These are phyloP conservation scores for Lepilemur ruficaudatus DNA, from an alignment of 2,797 vertebrate species.

Conservation along the genomic window DNA sequence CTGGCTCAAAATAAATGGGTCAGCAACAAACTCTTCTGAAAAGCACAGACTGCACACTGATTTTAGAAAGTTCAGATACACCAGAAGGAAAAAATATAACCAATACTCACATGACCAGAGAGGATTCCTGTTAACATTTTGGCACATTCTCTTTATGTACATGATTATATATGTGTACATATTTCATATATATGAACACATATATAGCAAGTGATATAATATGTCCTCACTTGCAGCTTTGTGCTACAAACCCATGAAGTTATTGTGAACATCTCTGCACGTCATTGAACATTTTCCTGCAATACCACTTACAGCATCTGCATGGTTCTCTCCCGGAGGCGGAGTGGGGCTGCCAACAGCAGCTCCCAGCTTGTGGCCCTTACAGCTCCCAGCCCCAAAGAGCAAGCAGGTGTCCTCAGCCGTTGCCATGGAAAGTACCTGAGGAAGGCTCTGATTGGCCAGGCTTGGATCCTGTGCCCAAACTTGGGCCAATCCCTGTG, in stretches of 20 bases:
- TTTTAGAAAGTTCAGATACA: not conserved
- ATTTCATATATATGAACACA: not conserved
- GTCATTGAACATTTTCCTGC: not conserved
- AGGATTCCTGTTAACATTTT: too few species aligned
- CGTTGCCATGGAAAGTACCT: constrained; percentile 49
- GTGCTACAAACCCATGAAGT: not conserved
- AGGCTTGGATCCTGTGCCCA: not conserved
- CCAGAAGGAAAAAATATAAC: not conserved
- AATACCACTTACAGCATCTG: not conserved
- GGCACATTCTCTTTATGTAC: not conserved
- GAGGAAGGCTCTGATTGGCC: constrained; percentile 38
- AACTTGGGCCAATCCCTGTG: not conserved
- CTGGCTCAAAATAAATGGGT: not conserved
- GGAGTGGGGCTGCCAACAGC: not conserved
- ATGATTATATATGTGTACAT: too few species aligned
- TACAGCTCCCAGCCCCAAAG: not conserved
- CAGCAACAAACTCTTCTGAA: not conserved
- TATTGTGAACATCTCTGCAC: accelerated
- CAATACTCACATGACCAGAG: too few species aligned
- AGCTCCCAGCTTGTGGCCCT: not conserved
- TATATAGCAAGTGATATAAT: not conserved
- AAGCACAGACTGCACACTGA: not conserved
- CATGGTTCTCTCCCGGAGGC: not conserved
- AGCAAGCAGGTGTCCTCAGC: constrained; percentile 22
- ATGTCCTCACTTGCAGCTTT: too few species aligned